These are phyloP conservation scores for Apodemus speciosus DNA, from an alignment of 2,113 vertebrate species.

Conservation along the genomic window DNA sequence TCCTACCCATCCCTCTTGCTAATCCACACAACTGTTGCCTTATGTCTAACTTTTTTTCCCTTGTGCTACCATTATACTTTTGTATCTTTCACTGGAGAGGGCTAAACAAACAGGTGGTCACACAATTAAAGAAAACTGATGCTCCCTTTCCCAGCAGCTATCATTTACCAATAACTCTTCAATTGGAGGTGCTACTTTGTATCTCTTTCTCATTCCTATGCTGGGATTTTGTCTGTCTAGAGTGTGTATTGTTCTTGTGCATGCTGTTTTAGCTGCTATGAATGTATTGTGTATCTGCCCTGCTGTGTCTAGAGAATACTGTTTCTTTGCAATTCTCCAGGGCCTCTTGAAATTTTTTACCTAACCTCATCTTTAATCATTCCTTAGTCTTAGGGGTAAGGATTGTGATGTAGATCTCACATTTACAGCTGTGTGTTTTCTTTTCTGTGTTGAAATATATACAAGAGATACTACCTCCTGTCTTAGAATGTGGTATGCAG, in stretches of 20 bases:
- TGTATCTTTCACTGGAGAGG: background rate
- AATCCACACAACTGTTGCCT: background rate
- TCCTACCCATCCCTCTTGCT: accelerated
- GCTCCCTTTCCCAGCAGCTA: background rate
- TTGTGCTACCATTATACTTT: background rate
- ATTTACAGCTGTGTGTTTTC: background rate
- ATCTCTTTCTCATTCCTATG: background rate
- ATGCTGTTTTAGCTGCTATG: background rate
- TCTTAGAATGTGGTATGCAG: background rate
- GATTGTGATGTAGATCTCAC: background rate
- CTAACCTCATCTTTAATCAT: background rate
- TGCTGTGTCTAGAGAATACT: background rate
- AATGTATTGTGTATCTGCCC: background rate
- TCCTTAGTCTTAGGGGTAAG: background rate
- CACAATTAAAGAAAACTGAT: background rate
- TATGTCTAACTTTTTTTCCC: background rate
- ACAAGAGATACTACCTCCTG: background rate
- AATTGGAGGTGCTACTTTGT: background rate
- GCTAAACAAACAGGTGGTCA: background rate
- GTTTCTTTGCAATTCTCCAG: background rate
- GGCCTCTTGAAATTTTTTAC: background rate
- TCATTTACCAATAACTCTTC: background rate
- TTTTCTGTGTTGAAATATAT: background rate
- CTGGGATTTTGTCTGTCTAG: background rate
- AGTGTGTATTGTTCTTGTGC: background rate